These are phyloP conservation scores for Colaptes auratus DNA, from an alignment of 2,113 vertebrate genomes.

Conservation along the genomic window DNA sequence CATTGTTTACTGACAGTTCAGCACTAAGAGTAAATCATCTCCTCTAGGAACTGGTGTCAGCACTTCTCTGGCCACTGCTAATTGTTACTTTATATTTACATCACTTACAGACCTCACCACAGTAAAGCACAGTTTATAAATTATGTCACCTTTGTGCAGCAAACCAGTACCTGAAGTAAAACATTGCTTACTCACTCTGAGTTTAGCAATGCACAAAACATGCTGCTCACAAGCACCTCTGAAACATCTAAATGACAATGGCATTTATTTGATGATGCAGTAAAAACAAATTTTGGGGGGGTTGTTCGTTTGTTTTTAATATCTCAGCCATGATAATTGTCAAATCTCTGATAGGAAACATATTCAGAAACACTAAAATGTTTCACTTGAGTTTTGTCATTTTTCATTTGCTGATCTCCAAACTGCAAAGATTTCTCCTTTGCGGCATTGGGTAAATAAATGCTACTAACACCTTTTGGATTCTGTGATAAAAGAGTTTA, in stretches of 20 bases:
- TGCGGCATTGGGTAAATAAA: not conserved
- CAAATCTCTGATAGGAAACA: not conserved
- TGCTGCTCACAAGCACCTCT: not conserved
- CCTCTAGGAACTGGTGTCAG: conserved; percentile 45
- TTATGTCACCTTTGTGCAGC: not conserved
- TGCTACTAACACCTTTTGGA: too few species aligned
- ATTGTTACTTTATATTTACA: conserved; percentile 41
- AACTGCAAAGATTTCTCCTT: not conserved
- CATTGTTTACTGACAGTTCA: conserved; percentile 58
- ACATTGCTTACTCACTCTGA: not conserved
- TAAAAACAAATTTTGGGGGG: not conserved
- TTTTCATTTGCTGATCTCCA: not conserved
- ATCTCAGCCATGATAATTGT: not conserved
- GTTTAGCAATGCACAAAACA: fast-evolving
- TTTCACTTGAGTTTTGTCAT: not conserved
- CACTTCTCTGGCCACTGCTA: conserved; percentile 9
- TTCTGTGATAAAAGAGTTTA: too few species aligned
- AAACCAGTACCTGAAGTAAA: not conserved
- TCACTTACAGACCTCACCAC: not conserved
- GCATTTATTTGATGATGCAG: not conserved
- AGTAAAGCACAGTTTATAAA: not conserved
- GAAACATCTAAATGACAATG: not conserved
- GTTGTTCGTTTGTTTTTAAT: not conserved
- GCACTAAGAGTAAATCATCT: conserved; percentile 18
- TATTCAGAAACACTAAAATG: not conserved